Base-by-base conservation (phyloP, 2,113 vertebrate species). In the Rhinoderma darwinii region DNA sequence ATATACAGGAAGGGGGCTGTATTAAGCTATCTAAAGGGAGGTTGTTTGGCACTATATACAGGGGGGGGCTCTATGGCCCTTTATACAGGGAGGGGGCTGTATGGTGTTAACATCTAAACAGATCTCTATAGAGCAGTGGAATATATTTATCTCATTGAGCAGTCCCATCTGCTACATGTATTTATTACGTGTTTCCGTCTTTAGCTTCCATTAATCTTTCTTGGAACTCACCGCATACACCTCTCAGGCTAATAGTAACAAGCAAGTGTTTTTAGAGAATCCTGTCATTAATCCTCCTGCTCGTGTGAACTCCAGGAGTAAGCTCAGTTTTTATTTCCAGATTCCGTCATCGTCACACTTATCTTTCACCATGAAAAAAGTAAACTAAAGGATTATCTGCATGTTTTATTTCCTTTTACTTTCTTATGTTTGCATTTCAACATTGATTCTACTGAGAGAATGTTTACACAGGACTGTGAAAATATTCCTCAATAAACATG, bases 151-250 rank as follows among this genome's bases (percentile, higher is more conserved):
- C 30, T 72, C 44, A 50, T 83, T 68, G 82, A 73, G 82, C 82
- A 32, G 50, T 39, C 32, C 47, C 66, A 84, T 84, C 82, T 84
- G 68, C 68, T 54, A 6, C 82, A 73, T 74, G 47, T 83, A 83
- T 83, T 83, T 84, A 74, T 84, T 84, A 56, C 66, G 47, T 84
- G 68, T 74, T 84, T 84, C 68, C 47, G 44, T 73, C 50, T 56
- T 84, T 73, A 84, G 82, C 68, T 43, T 82, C 50, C 51, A 84
- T 72, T 84, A 74, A 74, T 84, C 82, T 84, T 84, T 84, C 82
- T 51, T 84, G 82, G 82, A 84, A 74, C 47, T 74, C 35, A 4
- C 44, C 54, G 68, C 68, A 74, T 84, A 56, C 51, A 74, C 47
- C 68, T 72, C 66, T 84, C 66, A 73, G 68, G 73, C 44, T 84